Percentiles rank a stretch among this genome's conserved stretches.
These are phyloP conservation scores for Gerris lacustris DNA, from an alignment of 2,888 invertebrate species.

Conservation along the genomic window DNA sequence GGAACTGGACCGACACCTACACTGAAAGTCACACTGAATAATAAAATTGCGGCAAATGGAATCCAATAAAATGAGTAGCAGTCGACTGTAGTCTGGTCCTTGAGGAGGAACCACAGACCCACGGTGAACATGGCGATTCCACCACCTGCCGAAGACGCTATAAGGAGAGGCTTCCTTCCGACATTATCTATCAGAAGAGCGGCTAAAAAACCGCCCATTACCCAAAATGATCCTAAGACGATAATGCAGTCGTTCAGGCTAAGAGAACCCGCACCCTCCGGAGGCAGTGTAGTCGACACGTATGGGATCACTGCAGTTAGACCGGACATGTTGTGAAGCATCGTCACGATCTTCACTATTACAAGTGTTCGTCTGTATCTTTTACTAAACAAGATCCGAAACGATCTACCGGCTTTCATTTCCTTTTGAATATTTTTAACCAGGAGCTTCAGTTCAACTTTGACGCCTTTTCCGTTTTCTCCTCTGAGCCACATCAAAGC, in stretches of 20 bases:
- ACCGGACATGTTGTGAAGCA: slow-evolving; percentile 25
- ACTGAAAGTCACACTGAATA: slow-evolving; percentile 47
- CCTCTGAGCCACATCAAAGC: slow-evolving; percentile 23
- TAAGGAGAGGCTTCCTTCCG: slow-evolving; percentile 26
- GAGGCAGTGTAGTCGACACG: too few species aligned
- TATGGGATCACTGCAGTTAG: slow-evolving; percentile 22
- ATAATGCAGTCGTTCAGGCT: slow-evolving; percentile 23
- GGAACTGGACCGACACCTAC: slow-evolving; percentile 49
- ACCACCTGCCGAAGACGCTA: slow-evolving; percentile 21
- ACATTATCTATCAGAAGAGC: slow-evolving; percentile 23
- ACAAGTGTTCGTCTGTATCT: slow-evolving; percentile 21
- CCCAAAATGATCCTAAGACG: slow-evolving; percentile 22
- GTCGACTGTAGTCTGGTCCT: slow-evolving; percentile 21
- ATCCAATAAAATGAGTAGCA: slow-evolving; percentile 40
- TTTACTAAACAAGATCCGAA: too few species aligned
- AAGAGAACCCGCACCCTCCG: slow-evolving; percentile 15
- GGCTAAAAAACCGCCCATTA: slow-evolving; percentile 23
- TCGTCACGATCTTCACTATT: slow-evolving; percentile 22
- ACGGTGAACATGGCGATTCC: slow-evolving; percentile 17
- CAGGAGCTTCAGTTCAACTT: too few species aligned
- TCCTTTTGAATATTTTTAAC: too few species aligned
- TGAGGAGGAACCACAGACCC: slow-evolving; percentile 22
- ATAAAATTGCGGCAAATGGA: slow-evolving; percentile 41
- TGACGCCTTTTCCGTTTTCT: slow-evolving; percentile 16
- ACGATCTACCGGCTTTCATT: too few species aligned